Evolutionary conservation across 2,888 invertebrate species (phyloP), one percentile per base, ranked within the genome.

Genomic region (Hydriomena furcata): DNA sequence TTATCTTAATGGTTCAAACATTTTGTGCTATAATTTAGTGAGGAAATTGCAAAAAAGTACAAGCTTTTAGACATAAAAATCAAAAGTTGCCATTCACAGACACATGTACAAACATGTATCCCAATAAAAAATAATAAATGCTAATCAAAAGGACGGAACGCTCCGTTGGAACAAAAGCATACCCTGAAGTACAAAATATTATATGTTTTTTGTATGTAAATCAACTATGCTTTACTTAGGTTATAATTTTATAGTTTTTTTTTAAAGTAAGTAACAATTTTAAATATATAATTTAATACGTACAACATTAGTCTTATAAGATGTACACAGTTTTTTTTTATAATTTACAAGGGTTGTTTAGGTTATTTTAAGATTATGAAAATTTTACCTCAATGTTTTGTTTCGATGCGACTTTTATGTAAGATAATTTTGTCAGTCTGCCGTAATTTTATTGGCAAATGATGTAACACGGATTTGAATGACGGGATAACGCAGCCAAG

Each of bases 171-270:
- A 58, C 52, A 46, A 50, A 51, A 52, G 55, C 73, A 77, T 76
- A 82, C 87, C 89, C 87, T 88, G 70, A 88, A 89, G 89, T 89
- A 89, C 89, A 89, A 89, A 86, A 84, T 84, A 84, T 75, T 73
- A 77, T 84, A 81, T 83, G 80, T 76, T 45, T 80, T 79, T 80
- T 84, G 79, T 77, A 76, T 82, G 76, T 79, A 84, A 81, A 81
- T 80, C 72, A 77, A 76, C 72, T 83, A 84, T 89, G 89, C 89
- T 89, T 89, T 89, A 89, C 84, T 82, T 89, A 89, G 88, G 48
- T 68, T 70, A 71, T 49, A 70, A 73, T 74, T 69, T 68, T 74
- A 71, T 70, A 65, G 68, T 71, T 66, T 69, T 63, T 71, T 73
- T 68, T 71, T n/a, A n/a, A 71, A 65, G 69, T 71, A 70, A 64